These are phyloP conservation scores for Zaprionus kolodkinae DNA, from an alignment of 1,140 invertebrate genomes.

Conservation along the genomic window DNA sequence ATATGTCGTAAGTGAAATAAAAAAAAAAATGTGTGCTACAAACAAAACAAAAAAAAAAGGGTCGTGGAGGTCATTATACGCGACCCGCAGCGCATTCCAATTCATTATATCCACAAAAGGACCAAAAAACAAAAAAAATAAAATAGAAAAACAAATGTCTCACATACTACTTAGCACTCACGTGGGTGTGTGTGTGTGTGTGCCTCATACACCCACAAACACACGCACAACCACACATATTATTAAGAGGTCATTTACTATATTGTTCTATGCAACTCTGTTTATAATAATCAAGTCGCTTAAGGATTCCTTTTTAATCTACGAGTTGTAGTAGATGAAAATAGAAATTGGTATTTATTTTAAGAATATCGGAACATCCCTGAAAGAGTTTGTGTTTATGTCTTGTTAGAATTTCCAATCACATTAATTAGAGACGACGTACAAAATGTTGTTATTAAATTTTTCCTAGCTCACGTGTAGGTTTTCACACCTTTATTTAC, in stretches of 20 bases:
- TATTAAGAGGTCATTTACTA: slow-evolving; percentile 66
- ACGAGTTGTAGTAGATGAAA: no score
- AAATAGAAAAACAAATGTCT: slow-evolving; percentile 26
- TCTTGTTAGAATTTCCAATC: no score
- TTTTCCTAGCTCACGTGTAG: background rate
- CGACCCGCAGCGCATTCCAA: slow-evolving; percentile 58
- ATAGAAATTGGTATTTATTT: no score
- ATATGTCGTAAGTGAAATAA: slow-evolving; percentile 56
- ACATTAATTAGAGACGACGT: no score
- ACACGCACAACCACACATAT: slow-evolving; percentile 19
- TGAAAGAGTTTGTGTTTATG: background rate
- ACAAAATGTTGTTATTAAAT: background rate
- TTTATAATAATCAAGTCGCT: slow-evolving; percentile 27
- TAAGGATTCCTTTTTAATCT: background rate
- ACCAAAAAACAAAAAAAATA: background rate
- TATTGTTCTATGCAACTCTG: slow-evolving; percentile 54
- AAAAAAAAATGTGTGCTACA: slow-evolving; percentile 45
- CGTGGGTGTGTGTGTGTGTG: slow-evolving; percentile 3
- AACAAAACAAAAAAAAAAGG: slow-evolving; percentile 38
- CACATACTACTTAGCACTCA: slow-evolving; percentile 15
- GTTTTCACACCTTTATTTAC: background rate
- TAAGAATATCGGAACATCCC: no score
- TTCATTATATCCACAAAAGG: slow-evolving; percentile 64
- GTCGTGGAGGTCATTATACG: slow-evolving; percentile 70
- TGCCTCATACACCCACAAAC: slow-evolving; percentile 5